A percentile compares a stretch with the other conserved stretches of the same genome.
These are phyloP conservation scores for Stercorarius parasiticus DNA, from an alignment of 2,113 vertebrate genomes.

Conservation along the genomic window DNA sequence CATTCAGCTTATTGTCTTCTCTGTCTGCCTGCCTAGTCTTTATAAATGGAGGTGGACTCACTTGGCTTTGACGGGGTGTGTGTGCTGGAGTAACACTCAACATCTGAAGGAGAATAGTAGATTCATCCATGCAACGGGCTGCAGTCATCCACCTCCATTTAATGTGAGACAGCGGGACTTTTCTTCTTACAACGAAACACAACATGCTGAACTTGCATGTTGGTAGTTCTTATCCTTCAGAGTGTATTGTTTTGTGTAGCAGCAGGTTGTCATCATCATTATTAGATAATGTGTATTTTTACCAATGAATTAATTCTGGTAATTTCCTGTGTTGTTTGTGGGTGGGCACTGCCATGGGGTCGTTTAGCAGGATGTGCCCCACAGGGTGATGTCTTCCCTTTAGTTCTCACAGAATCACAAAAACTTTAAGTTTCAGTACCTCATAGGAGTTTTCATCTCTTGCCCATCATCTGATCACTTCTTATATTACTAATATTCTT, in stretches of 20 bases:
- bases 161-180: not conserved
- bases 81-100: not conserved
- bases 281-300: not conserved
- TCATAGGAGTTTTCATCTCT: not conserved
- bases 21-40: not conserved
- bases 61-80: not conserved
- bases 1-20: not conserved
- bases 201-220: not conserved
- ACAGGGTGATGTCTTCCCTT: not conserved
- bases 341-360: not conserved
- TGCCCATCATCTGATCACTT: not conserved
- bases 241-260: not conserved
- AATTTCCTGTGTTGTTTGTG: not conserved
- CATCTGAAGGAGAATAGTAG: not conserved
- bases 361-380: not conserved
- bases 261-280: not conserved
- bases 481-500: not conserved
- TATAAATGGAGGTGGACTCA: not conserved
- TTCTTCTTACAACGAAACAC: not conserved
- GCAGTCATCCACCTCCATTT: not conserved
- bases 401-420: not conserved
- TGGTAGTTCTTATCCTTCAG: not conserved
- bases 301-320: not conserved
- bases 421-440: not conserved
- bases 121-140: rapidly evolving